Percentiles rank a stretch among this genome's conserved stretches.
These are phyloP conservation scores for Suillia variegata DNA, from an alignment of 2,888 invertebrate genomes.

Conservation along the genomic window DNA sequence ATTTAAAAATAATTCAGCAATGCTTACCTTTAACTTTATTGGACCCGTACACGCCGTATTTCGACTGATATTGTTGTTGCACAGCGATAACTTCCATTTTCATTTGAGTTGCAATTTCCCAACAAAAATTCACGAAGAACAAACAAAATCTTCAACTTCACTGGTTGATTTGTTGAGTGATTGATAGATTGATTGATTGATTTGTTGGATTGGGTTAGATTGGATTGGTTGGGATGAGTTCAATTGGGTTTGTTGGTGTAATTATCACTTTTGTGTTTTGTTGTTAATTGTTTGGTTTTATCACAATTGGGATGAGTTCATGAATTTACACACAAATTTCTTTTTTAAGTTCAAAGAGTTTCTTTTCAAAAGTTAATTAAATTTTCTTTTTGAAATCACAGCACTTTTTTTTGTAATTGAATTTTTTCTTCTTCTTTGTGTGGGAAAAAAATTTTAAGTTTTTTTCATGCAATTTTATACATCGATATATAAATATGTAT, in stretches of 20 bases:
- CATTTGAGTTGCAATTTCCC: slow-evolving; percentile 36
- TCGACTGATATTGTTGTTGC: slow-evolving; percentile 35
- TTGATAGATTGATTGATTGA: no score
- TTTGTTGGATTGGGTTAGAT: no score
- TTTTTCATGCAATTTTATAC: no score
- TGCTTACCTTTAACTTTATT: slow-evolving; percentile 50
- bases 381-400: slow-evolving; percentile 45
- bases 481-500: no score
- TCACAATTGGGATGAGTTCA: slow-evolving; percentile 46
- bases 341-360: neutral
- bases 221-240: no score
- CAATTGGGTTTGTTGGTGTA: no score
- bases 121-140: no score
- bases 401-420: slow-evolving; percentile 45
- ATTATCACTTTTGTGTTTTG: slow-evolving; percentile 23
- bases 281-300: no score
- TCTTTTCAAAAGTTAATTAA: neutral
- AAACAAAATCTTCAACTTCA: no score
- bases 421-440: slow-evolving; percentile 33
- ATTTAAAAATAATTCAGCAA: neutral
- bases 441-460: no score
- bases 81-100: slow-evolving; percentile 48
- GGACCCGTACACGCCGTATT: slow-evolving; percentile 45
- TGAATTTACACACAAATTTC: no score
- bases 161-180: no score